Percentiles rank a stretch among this genome's conserved stretches.
Conservation (phyloP, 2,797 vertebrate genomes). For the Chaenodraco wilsoni region DNA sequence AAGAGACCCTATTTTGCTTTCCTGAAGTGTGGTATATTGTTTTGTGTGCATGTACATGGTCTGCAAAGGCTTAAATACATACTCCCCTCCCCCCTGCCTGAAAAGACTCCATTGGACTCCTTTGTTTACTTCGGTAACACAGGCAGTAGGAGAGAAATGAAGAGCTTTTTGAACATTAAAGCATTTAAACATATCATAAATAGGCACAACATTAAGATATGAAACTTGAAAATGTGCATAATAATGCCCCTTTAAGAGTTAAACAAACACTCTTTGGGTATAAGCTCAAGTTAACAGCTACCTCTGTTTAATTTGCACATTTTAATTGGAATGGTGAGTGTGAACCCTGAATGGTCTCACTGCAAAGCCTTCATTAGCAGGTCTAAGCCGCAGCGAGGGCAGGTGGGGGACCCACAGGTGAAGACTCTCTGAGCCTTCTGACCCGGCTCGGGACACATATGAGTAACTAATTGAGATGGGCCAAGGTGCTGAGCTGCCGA, state of each 20-base stretch:
- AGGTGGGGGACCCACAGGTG: slow-evolving; percentile 64
- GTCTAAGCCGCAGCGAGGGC: slow-evolving; percentile 59
- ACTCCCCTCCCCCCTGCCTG: no score
- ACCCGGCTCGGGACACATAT: slow-evolving; percentile 73
- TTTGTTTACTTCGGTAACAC: no score
- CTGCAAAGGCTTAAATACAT: no score
- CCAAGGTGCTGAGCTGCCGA: slow-evolving; percentile 58
- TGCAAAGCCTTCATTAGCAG: slow-evolving; percentile 81
- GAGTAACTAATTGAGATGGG: slow-evolving; percentile 81
- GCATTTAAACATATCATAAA: no score
- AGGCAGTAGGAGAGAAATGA: no score
- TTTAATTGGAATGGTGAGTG: slow-evolving; percentile 82
- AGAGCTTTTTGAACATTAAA: no score
- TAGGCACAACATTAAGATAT: no score
- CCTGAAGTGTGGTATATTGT: no score
- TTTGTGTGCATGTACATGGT: no score
- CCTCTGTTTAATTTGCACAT: slow-evolving; percentile 80
- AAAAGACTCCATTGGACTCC: no score
- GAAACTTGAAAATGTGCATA: no score
- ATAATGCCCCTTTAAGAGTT: slow-evolving; percentile 15
- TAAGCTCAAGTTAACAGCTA: slow-evolving; percentile 62
- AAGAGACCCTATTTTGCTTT: no score
- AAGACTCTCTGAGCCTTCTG: slow-evolving; percentile 60
- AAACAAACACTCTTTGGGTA: slow-evolving; percentile 16
- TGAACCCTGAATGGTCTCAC: slow-evolving; percentile 64